Percentiles rank a stretch among this genome's conserved stretches.
Conservation (phyloP, 2,113 vertebrate genomes). For the Pteropus alecto region DNA sequence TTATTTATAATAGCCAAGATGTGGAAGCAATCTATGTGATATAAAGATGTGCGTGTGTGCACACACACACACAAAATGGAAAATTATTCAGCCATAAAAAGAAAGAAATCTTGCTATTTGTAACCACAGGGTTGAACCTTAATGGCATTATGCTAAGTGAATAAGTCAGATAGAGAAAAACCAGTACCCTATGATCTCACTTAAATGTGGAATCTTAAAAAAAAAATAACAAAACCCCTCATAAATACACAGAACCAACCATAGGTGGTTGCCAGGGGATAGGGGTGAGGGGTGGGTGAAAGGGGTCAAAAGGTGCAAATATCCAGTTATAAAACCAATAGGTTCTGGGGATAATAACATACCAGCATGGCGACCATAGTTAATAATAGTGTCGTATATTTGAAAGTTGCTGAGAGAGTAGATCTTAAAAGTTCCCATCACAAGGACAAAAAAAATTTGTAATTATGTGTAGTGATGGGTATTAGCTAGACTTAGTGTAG, state of each 20-base stretch:
- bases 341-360: neutral
- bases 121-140: neutral
- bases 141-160: slow-evolving; percentile 1
- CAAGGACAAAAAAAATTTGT: neutral
- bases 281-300: neutral
- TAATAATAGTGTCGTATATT: neutral
- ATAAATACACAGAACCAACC: neutral
- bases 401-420: neutral
- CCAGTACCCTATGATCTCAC: neutral
- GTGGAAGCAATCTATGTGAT: neutral
- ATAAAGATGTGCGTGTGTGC: neutral
- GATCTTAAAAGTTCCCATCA: neutral
- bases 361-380: neutral
- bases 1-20: neutral
- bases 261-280: neutral
- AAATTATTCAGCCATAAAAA: neutral
- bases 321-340: neutral
- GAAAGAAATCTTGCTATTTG: neutral
- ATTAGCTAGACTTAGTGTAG: neutral
- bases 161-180: neutral
- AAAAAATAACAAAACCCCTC: neutral
- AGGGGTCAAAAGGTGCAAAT: neutral
- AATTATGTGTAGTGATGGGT: neutral
- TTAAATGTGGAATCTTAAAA: neutral
- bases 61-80: neutral